Evolutionary conservation across 1,140 invertebrate genomes (phyloP).

Genomic region (Macrocentrus cingulum): DNA sequence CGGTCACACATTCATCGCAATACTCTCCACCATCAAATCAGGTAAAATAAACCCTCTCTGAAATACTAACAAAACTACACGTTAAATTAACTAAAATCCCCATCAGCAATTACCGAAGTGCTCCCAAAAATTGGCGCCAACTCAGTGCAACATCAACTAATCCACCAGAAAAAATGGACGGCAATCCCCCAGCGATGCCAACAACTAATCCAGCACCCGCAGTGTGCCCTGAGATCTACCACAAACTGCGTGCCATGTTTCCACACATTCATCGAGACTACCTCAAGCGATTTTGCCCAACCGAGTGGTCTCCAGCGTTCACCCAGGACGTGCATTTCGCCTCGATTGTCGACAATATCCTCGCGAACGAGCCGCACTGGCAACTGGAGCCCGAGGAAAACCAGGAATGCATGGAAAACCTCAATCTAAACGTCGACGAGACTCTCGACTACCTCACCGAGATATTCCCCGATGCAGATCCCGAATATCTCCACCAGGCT

Average conservation of each 20-base stretch:
- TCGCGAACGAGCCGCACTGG: slow-evolving; percentile 20
- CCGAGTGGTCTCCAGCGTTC: neutral
- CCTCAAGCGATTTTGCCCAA: slow-evolving; percentile 38
- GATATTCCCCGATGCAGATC: slow-evolving; percentile 59
- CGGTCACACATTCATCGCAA: too few relatives aligned
- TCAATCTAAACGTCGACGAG: slow-evolving; percentile 33
- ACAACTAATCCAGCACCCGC: too few relatives aligned
- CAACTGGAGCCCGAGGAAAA: slow-evolving; percentile 4
- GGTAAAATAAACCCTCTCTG: too few relatives aligned
- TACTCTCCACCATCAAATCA: too few relatives aligned
- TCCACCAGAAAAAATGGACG: too few relatives aligned
- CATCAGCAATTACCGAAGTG: too few relatives aligned
- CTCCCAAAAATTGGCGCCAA: too few relatives aligned
- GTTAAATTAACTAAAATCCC: too few relatives aligned
- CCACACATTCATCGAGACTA: slow-evolving; percentile 50
- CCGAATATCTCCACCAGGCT: slow-evolving; percentile 56
- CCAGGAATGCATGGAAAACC: slow-evolving; percentile 13
- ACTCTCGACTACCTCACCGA: slow-evolving; percentile 47
- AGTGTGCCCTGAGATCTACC: slow-evolving; percentile 26
- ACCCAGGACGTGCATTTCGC: slow-evolving; percentile 22
- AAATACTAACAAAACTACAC: too few relatives aligned
- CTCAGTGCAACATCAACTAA: too few relatives aligned
- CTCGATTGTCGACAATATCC: slow-evolving; percentile 36
- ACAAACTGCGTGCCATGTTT: slow-evolving; percentile 41
- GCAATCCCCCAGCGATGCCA: too few relatives aligned